phyloP scores from a whole-genome alignment of 2,113 vertebrate genomes.

The Cottus gobio region DNA sequence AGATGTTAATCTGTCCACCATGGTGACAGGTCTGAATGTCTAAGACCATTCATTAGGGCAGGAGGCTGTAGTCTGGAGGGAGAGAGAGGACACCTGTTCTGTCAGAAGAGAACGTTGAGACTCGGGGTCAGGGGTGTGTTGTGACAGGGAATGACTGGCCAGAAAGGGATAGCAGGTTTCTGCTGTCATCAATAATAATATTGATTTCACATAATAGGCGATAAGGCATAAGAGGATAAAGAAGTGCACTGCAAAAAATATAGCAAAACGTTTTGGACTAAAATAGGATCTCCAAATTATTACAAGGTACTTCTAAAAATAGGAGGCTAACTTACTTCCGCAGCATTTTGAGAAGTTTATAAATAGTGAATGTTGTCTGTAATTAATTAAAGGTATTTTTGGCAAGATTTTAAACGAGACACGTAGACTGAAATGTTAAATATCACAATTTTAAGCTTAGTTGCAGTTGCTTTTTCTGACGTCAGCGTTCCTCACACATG shows the following conservation, averaged over 20 bases:
- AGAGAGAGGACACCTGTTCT: background rate
- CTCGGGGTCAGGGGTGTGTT: slow-evolving; percentile 1
- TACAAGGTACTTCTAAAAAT: background rate
- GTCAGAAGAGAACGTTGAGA: slow-evolving; percentile 11
- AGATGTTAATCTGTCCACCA: slow-evolving; percentile 66
- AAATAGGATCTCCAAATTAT: background rate
- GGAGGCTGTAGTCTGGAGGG: background rate
- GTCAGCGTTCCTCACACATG: background rate
- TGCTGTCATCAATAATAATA: slow-evolving; percentile 1
- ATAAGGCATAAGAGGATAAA: no score
- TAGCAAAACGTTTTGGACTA: background rate
- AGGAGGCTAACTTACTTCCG: background rate
- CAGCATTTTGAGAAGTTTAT: background rate
- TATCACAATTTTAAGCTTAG: background rate
- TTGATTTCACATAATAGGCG: background rate
- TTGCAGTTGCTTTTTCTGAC: no score
- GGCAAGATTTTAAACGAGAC: no score
- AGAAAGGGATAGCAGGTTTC: background rate
- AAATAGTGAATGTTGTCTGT: background rate
- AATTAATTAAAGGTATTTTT: background rate
- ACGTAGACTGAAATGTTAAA: background rate
- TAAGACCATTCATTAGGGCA: background rate
- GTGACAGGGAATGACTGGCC: slow-evolving; percentile 1
- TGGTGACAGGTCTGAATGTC: slow-evolving; percentile 22
- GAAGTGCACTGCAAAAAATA: background rate